Evolutionary conservation across 2,797 vertebrate species (phyloP).

Genomic region (Anguilla obscura): DNA sequence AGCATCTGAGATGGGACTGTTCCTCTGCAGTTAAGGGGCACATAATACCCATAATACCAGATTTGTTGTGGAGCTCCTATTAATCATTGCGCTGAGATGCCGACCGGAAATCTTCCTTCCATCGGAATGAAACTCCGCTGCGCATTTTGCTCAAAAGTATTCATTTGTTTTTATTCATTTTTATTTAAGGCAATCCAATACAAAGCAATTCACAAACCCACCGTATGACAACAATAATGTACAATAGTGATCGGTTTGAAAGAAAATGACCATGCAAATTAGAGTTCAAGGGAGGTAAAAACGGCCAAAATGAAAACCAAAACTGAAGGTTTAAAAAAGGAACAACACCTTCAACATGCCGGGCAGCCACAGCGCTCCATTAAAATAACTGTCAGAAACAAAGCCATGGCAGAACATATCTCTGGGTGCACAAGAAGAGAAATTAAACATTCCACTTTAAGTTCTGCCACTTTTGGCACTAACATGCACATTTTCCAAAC

Average conservation of each 20-base stretch:
- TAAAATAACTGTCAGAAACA: slow-evolving; percentile 42
- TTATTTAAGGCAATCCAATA: slow-evolving; percentile 84
- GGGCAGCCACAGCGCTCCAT: slow-evolving; percentile 61
- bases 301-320: slow-evolving; percentile 50
- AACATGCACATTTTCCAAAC: slow-evolving; percentile 66
- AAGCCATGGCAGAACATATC: slow-evolving; percentile 44
- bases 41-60: not conserved
- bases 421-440: slow-evolving; percentile 64
- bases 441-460: slow-evolving; percentile 62
- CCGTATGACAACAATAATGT: slow-evolving; percentile 77
- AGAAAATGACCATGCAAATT: slow-evolving; percentile 69
- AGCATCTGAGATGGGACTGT: not conserved
- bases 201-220: slow-evolving; percentile 82
- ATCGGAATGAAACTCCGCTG: slow-evolving; percentile 11
- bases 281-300: slow-evolving; percentile 57
- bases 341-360: slow-evolving; percentile 67
- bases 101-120: not conserved
- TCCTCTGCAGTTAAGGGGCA: not conserved
- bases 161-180: slow-evolving; percentile 69
- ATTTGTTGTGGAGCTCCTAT: not conserved
- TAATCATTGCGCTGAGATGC: not conserved
- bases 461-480: slow-evolving; percentile 60
- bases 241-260: slow-evolving; percentile 69
- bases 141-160: slow-evolving; percentile 69
- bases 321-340: slow-evolving; percentile 37